Evolutionary conservation across 2,797 vertebrate genomes (phyloP).

Genomic region (Lagorchestes hirsutus): DNA sequence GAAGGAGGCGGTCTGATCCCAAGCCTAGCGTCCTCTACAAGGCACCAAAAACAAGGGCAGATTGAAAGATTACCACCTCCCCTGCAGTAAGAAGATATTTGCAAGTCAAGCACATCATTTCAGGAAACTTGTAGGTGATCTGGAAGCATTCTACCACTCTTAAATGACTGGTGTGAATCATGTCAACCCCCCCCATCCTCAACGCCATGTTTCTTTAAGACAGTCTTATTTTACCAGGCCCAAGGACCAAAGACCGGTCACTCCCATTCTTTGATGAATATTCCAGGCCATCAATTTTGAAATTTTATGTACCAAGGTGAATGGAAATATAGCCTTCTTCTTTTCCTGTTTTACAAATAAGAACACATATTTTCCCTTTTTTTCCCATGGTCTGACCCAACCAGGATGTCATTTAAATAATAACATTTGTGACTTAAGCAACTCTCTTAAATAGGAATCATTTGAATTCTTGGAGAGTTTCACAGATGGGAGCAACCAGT

Average conservation of each 20-base stretch:
- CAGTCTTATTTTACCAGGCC: not conserved
- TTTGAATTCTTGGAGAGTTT: slow-evolving; percentile 70
- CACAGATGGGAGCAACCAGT: slow-evolving; percentile 75
- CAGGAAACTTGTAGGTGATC: not conserved
- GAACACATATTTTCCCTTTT: not conserved
- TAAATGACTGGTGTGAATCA: not conserved
- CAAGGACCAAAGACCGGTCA: not conserved
- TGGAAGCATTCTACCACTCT: not conserved
- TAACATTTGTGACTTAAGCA: slow-evolving; percentile 68
- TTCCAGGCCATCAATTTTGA: not conserved
- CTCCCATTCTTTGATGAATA: not conserved
- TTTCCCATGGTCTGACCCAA: slow-evolving; percentile 73
- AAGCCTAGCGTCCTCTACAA: not conserved
- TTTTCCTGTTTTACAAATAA: not conserved
- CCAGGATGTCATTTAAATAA: slow-evolving; percentile 51
- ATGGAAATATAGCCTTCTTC: not conserved
- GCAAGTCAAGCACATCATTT: not conserved
- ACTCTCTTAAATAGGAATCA: not conserved
- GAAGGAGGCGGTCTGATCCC: not conserved
- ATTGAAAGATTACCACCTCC: not conserved
- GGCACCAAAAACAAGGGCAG: not conserved
- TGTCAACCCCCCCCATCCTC: not conserved
- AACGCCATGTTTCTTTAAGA: not conserved
- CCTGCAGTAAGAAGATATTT: not conserved
- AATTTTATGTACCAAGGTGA: not conserved